Percentiles rank a stretch among this genome's conserved stretches.
phyloP scores from a whole-genome alignment of 2,797 vertebrate genomes.

The Sphenopsis melanotis region DNA sequence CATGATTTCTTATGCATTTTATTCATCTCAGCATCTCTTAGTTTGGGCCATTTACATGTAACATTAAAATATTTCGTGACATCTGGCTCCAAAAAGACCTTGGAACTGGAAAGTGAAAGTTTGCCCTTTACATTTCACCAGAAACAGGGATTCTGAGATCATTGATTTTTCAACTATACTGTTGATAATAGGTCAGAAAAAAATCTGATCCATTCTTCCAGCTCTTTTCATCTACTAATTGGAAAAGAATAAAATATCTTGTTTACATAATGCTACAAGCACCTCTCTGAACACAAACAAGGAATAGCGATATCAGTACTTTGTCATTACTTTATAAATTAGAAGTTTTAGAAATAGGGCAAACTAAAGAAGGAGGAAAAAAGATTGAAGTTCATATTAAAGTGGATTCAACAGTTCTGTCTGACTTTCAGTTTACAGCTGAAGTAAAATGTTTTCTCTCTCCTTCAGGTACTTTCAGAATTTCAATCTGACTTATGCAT shows the following conservation, averaged over 20 bases:
- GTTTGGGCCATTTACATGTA: neutral
- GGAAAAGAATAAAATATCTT: neutral
- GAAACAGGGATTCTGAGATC: neutral
- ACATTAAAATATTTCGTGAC: neutral
- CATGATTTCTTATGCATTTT: neutral
- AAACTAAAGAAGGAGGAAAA: neutral
- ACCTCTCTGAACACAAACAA: neutral
- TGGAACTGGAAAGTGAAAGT: neutral
- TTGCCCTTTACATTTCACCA: neutral
- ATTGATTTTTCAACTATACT: neutral
- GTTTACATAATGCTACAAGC: neutral
- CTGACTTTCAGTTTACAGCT: neutral
- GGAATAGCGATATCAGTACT: neutral
- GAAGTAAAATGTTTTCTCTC: neutral
- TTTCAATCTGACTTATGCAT: neutral
- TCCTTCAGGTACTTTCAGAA: neutral
- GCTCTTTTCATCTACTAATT: neutral
- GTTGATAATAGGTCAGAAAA: neutral
- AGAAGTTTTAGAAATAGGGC: fast-evolving
- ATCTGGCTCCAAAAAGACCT: neutral
- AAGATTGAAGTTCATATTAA: neutral
- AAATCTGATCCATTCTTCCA: neutral
- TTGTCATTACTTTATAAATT: neutral
- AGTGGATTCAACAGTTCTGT: neutral
- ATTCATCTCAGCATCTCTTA: neutral